Conservation (phyloP, 2,888 invertebrate genomes). For the Neoaliturus tenellus region DNA sequence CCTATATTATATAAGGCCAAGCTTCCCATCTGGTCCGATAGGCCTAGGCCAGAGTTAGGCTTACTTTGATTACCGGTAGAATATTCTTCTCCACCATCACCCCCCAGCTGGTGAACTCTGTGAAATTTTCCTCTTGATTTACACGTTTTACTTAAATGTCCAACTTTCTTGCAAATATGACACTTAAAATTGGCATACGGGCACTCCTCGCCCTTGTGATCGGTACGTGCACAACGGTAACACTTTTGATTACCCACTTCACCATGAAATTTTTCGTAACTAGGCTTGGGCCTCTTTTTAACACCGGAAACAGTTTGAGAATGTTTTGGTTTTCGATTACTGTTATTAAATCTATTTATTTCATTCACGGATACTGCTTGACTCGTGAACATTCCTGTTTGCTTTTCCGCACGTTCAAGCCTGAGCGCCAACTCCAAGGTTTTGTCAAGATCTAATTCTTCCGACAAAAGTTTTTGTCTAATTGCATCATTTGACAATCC, state of each 20-base stretch:
- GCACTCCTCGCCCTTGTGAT: background rate
- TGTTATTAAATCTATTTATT: no score
- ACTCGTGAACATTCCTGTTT: background rate
- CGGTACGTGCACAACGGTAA: background rate
- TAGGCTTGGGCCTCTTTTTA: no score
- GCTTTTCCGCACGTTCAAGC: background rate
- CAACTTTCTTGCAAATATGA: background rate
- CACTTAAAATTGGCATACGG: background rate
- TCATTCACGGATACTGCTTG: no score
- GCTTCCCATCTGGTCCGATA: background rate
- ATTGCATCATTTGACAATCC: background rate
- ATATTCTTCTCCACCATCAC: background rate
- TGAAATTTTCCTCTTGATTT: background rate
- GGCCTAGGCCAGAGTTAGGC: background rate
- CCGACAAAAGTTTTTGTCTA: background rate
- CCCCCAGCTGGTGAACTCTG: background rate
- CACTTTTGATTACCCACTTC: background rate
- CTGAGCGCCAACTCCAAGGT: background rate
- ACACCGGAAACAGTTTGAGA: no score
- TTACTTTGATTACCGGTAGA: background rate
- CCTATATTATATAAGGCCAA: background rate
- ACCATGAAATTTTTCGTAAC: background rate
- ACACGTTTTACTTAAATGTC: background rate
- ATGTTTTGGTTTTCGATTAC: no score
- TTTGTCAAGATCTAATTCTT: background rate